These are phyloP conservation scores for Erpetoichthys calabaricus DNA, from an alignment of 2,797 vertebrate genomes.

Conservation along the genomic window DNA sequence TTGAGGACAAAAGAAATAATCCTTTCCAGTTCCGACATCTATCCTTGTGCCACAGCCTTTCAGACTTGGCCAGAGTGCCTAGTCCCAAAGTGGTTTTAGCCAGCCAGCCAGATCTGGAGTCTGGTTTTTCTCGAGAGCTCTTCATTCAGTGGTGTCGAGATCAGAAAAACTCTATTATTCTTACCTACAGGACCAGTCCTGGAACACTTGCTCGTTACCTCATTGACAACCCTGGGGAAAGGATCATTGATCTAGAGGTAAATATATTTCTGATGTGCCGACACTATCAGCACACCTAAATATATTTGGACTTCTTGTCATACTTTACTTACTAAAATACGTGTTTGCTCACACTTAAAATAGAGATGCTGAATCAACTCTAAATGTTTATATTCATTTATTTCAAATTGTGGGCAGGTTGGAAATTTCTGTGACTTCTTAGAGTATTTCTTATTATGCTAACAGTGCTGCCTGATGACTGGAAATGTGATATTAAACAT, in stretches of 20 bases:
- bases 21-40: conserved; percentile 96
- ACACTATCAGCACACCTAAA: too few species aligned
- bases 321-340: too few species aligned
- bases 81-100: conserved; percentile 96
- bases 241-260: conserved; percentile 91
- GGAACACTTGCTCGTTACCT: conserved; percentile 85
- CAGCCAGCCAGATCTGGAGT: conserved; percentile 93
- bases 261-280: conserved; percentile 16
- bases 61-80: conserved; percentile 84
- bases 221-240: conserved; percentile 88
- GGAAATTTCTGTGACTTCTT: too few species aligned
- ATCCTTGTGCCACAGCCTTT: conserved; percentile 82
- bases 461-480: too few species aligned
- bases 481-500: too few species aligned
- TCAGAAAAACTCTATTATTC: conserved; percentile 82
- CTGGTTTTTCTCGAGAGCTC: conserved; percentile 91
- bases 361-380: too few species aligned
- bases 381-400: too few species aligned
- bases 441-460: too few species aligned
- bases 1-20: conserved; percentile 97
- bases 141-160: conserved; percentile 97
- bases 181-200: conserved; percentile 92
- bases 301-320: too few species aligned
- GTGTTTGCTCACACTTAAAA: too few species aligned
- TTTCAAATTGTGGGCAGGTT: too few species aligned